Base-by-base conservation (phyloP, 2,113 vertebrate genomes). In the Lipophrys pholis region DNA sequence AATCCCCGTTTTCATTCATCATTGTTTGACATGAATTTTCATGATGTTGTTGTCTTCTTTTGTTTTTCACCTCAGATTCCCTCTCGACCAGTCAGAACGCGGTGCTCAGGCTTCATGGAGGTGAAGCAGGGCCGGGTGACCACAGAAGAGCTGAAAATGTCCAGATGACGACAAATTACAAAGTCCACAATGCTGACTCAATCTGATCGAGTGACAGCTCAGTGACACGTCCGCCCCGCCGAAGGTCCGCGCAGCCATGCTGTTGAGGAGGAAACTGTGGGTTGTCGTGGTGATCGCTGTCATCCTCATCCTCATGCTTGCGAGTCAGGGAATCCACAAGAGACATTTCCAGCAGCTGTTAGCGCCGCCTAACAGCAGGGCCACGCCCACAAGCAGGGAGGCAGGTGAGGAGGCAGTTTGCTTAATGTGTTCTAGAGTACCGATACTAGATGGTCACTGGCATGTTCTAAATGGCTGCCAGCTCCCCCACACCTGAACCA, bases 241-340 rank as follows among this genome's bases (percentile, higher is more conserved):
- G 11, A 7, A n/a, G 8, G 1, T 41, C 38, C 16, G 7, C 67
- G 60, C 66, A 68, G 71, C 68, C 76, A 94, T 94, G 93, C 62
- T 91, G 66, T 57, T 79, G 7, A 90, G 78, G 79, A 92, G 60
- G 81, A 94, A 93, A 76, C 8, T 89, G 72, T 94, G 82, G 6
- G 73, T 87, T 4, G 68, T 17, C 1, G 36, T 66, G 30, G 2
- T 87, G 55, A 78, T 86, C 1, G 58, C 85, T 1, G 76, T 69
- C 45, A 68, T 93, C 73, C 63, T 94, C 58, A 87, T 94, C 62
- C 87, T 94, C 56, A 91, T 91, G 90, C 68, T 94, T 0, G 90
- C 86, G 60, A 90, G 77, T 52, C 87, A 93, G 57, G 87, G 76
- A 48, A 85, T 93, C 52, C 92, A 90, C n/a, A 83, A 30, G 62